Percentiles rank a stretch among this genome's conserved stretches.
phyloP scores from a whole-genome alignment of 2,888 invertebrate genomes.

The Hyposoter dolosus region DNA sequence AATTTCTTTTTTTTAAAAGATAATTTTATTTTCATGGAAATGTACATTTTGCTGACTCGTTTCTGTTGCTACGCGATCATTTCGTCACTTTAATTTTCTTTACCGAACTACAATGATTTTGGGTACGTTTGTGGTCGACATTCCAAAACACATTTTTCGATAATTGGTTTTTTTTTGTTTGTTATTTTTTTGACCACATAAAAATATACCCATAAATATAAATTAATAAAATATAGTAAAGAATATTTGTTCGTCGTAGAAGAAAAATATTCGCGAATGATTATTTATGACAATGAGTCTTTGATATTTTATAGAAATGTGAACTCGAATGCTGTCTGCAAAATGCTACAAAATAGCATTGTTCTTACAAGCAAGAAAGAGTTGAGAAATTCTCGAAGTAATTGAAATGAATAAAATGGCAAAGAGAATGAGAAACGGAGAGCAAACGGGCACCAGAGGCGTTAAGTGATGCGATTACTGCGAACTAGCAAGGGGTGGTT shows the following conservation, averaged over 20 bases:
- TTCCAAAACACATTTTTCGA: neutral
- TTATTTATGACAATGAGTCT: neutral
- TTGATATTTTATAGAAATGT: neutral
- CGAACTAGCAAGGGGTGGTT: constrained; percentile 7
- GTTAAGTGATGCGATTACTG: constrained; percentile 61
- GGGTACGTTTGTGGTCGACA: neutral
- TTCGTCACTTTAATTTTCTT: too few relatives aligned
- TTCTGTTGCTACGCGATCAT: too few relatives aligned
- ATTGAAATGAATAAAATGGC: constrained; percentile 32
- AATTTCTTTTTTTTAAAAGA: too few relatives aligned
- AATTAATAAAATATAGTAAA: neutral
- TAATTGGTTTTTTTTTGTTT: neutral
- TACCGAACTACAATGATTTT: too few relatives aligned
- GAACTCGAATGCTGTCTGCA: neutral
- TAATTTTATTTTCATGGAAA: too few relatives aligned
- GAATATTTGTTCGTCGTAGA: neutral
- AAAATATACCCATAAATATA: neutral
- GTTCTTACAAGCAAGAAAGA: constrained; percentile 23
- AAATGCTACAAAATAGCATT: neutral
- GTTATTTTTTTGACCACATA: neutral
- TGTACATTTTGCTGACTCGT: too few relatives aligned
- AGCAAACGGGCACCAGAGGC: constrained; percentile 43
- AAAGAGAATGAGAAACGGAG: constrained; percentile 4
- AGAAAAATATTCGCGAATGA: neutral
- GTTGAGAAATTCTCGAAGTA: constrained; percentile 28